phyloP scores from a whole-genome alignment of 2,888 invertebrate genomes.

The Dorcus parallelipipedus region DNA sequence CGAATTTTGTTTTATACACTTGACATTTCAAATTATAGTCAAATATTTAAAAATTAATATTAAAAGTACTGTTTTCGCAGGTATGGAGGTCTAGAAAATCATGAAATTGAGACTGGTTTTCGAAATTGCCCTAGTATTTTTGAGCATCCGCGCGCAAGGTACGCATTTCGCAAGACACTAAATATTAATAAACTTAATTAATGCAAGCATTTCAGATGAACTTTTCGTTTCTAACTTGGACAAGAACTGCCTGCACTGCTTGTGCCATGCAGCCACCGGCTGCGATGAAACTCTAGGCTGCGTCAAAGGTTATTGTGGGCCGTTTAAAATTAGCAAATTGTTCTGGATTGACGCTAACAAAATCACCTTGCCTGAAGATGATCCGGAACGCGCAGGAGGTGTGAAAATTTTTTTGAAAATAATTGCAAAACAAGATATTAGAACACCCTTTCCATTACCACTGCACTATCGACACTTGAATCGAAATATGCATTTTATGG shows the following conservation, averaged over 20 bases:
- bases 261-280: slow-evolving; percentile 58
- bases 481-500: background rate
- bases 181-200: background rate
- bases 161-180: background rate
- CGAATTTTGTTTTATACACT: too few relatives aligned
- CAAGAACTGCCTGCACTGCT: slow-evolving; percentile 55
- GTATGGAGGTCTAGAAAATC: too few relatives aligned
- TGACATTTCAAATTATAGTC: too few relatives aligned
- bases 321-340: slow-evolving; percentile 59
- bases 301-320: slow-evolving; percentile 59
- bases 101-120: too few relatives aligned
- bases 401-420: background rate
- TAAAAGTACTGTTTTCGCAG: too few relatives aligned
- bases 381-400: slow-evolving; percentile 52
- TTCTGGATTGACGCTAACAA: slow-evolving; percentile 66
- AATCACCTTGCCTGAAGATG: slow-evolving; percentile 57
- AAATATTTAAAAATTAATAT: too few relatives aligned
- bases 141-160: too few relatives aligned
- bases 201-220: slow-evolving; percentile 10
- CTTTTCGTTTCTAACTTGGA: slow-evolving; percentile 34
- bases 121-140: too few relatives aligned
- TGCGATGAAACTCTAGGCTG: slow-evolving; percentile 56
- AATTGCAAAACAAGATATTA: background rate
- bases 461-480: too few relatives aligned
- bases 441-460: too few relatives aligned